Percentiles rank a stretch among this genome's conserved stretches.
Conservation (phyloP, 2,888 invertebrate genomes). For the Octonoba sinensis region DNA sequence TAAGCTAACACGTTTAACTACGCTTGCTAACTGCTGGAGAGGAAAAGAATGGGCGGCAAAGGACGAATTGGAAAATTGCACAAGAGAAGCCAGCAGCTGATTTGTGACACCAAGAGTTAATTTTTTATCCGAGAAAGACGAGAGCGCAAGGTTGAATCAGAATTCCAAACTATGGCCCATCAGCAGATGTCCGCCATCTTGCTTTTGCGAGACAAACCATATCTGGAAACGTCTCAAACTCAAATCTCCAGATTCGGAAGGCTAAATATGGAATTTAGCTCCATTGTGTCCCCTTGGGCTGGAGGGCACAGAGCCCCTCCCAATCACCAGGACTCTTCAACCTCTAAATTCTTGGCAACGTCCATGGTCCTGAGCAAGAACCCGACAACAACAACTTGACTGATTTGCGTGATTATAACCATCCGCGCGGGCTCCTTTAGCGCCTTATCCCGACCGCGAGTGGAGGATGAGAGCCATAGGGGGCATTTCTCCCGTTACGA, state of each 20-base stretch:
- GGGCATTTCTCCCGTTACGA: neutral
- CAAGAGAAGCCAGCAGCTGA: conserved; percentile 16
- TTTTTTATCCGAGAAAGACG: conserved; percentile 16
- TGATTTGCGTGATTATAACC: conserved; percentile 13
- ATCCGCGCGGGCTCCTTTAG: no score
- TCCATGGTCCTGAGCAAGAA: conserved; percentile 16
- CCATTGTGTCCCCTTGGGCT: no score
- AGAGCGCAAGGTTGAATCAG: conserved; percentile 4
- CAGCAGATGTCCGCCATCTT: conserved; percentile 46
- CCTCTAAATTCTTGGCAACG: conserved; percentile 24
- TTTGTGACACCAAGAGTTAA: conserved; percentile 7
- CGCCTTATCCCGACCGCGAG: no score
- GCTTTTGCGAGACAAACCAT: conserved; percentile 31
- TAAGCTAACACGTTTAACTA: conserved; percentile 11
- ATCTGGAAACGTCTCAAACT: conserved; percentile 6
- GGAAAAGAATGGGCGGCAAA: conserved; percentile 8
- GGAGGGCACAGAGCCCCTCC: no score
- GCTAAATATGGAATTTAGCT: no score
- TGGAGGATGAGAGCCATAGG: no score
- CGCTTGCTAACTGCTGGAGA: no score
- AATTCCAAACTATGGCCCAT: conserved; percentile 42
- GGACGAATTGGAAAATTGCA: conserved; percentile 3
- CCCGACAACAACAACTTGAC: conserved; percentile 33
- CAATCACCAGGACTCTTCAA: conserved; percentile 5
- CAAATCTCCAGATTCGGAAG: conserved; percentile 7